Base-by-base conservation (phyloP, 1,140 invertebrate genomes). In the Psix sp. region DNA sequence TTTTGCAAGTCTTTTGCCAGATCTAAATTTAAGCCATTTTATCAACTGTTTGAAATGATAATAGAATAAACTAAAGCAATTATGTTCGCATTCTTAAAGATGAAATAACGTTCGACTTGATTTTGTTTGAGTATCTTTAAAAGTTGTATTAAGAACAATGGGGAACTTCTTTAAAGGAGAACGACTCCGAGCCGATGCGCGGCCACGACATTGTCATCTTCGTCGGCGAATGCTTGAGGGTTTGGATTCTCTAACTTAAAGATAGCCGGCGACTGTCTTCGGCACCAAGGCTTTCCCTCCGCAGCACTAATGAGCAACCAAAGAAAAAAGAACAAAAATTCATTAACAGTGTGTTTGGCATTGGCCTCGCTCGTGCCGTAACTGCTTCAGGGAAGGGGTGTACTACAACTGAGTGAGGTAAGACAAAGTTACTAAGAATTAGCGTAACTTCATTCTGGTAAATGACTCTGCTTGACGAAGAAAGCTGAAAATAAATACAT, bases 401-500 rank as follows among this genome's bases (percentile, higher is more conserved):
- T 10, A 4, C 21, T 24, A 4, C 21, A 24, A 3, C 3, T 24
- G 21, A 56, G 45, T 1, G 38, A 66, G 66, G 42, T 39, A 46
- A 63, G 56, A 76, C 65, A 46, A 42, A 56, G 54, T 81, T 85
- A 86, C 84, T 66, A 65, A 56, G 84, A 86, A 86, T 84, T 78
- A 77, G 75, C 80, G 78, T 84, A 85, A 84, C 79, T 84, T 70
- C 73, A 77, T 85, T 83, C 77, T 62, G 60, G 42, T 77, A 80
- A 83, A 75, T 46, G 60, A 78, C 67, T 79, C 31, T 46, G 65
- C 68, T 77, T 74, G 79, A 83, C 81, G 82, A 83, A 84, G 80
- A 76, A 74, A 52, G 79, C 78, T 83, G 79, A 85, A 86, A 86
- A 86, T 86, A 84, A 84, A 82, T 83, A 80, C 82, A 81, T 85